Evolutionary conservation across 2,888 invertebrate genomes (phyloP), one percentile per base, ranked within the genome.

Genomic region (Eumerus sabulonum): DNA sequence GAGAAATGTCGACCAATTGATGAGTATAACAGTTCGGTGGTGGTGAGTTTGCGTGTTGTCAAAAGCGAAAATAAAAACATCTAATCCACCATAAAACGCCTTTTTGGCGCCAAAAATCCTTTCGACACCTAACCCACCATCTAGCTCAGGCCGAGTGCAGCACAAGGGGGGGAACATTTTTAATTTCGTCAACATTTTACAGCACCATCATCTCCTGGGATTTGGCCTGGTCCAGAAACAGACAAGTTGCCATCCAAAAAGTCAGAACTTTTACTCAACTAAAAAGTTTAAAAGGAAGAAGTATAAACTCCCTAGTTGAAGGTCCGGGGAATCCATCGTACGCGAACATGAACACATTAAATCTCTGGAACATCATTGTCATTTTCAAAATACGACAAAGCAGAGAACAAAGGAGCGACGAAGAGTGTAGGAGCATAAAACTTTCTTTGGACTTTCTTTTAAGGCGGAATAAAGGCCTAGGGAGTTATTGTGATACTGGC

Each of bases 361-460:
- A 63, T 54, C 27, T 53, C 64, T 53, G 53, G 16, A 42, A 64
- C 76, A 57, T 71, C 42, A 71, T 76, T 76, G 70, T 76, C 40
- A 54, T 27, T 17, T 27, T 27, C 27, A 7, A 27, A 2, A 27
- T 7, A 27, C 7, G 7, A 7, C 27, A 27, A 27, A 27, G 27
- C 27, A 27, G 27, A 27, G 27, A 7, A 7, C 27, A 27, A 27
- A 27, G 27, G 27, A 7, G 27, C 3, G 27, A 27, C 3, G 27
- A 27, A 4, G 2, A 27, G 27, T 27, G 27, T 2, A 27, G 27
- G 7, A 27, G 27, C 7, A 40, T n/a, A 63, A 64, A 71, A 59
- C 53, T 64, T 76, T 71, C 63, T 59, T 76, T 16, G n/a, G 62
- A 74, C 54, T 73, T 68, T 68, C 50, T 62, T 62, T 11, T 38